These are phyloP conservation scores for Ametastegia equiseti DNA, from an alignment of 2,888 invertebrate species.

Conservation along the genomic window DNA sequence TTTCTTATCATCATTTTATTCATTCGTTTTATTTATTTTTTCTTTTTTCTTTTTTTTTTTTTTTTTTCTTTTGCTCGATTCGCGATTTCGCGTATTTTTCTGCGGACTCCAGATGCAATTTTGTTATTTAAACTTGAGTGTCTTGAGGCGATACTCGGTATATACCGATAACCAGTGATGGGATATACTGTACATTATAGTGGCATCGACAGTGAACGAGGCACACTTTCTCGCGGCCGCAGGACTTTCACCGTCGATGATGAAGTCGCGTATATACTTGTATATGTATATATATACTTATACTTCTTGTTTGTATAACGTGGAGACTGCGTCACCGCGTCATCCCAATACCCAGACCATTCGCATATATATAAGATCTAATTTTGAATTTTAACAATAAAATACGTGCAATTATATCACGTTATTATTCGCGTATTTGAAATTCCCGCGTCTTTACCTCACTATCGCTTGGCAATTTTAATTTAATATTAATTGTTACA, in stretches of 20 bases:
- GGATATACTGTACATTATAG: not conserved
- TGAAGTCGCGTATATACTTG: no score
- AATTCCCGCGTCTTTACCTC: not conserved
- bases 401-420: not conserved
- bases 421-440: not conserved
- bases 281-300: not conserved
- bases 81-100: no score
- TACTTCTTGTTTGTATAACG: slow-evolving; percentile 32
- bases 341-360: not conserved
- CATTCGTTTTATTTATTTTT: no score
- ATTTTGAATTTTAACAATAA: not conserved
- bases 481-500: no score
- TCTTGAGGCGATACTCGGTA: not conserved
- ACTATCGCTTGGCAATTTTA: no score
- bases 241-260: slow-evolving; percentile 75
- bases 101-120: not conserved
- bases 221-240: slow-evolving; percentile 74
- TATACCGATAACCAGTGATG: not conserved
- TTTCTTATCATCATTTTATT: no score
- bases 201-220: slow-evolving; percentile 71
- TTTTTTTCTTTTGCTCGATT: no score
- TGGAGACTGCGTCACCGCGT: slow-evolving; percentile 29
- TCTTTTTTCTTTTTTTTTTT: no score
- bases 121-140: no score
- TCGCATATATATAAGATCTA: not conserved